These are phyloP conservation scores for Leptinotarsa rubiginosa DNA, from an alignment of 2,888 invertebrate species.

Conservation along the genomic window DNA sequence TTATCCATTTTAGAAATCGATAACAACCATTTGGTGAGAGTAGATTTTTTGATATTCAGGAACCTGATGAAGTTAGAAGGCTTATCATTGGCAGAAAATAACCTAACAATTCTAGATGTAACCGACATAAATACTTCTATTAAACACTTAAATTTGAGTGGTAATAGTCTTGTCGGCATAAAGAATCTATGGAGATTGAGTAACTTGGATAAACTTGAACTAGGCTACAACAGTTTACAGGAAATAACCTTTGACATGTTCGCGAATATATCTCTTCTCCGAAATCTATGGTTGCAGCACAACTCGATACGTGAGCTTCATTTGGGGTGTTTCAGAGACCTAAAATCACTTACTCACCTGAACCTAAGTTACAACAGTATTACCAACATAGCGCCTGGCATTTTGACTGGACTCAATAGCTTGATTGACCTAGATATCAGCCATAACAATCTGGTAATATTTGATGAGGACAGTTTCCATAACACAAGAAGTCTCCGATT, in stretches of 20 bases:
- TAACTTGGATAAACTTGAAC: conserved; percentile 29
- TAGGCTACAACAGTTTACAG: conserved; percentile 33
- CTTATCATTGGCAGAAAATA: conserved; percentile 34
- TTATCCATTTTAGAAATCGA: conserved; percentile 32
- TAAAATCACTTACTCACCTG: conserved; percentile 25
- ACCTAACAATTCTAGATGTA: conserved; percentile 31
- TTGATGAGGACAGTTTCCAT: conserved; percentile 41
- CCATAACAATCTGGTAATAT: conserved; percentile 33
- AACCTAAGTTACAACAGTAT: conserved; percentile 38
- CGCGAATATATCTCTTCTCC: conserved; percentile 18
- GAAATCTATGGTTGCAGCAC: conserved; percentile 26
- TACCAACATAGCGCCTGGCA: conserved; percentile 26
- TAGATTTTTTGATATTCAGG: conserved; percentile 26
- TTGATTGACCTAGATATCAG: conserved; percentile 34
- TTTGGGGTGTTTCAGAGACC: conserved; percentile 37
- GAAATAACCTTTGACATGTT: conserved; percentile 34
- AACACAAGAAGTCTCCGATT: conserved; percentile 28
- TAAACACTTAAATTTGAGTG: conserved; percentile 29
- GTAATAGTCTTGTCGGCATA: conserved; percentile 26
- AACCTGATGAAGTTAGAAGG: conserved; percentile 26
- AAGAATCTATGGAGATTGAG: conserved; percentile 29
- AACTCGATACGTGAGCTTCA: conserved; percentile 33
- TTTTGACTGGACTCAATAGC: conserved; percentile 29
- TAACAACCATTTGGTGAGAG: conserved; percentile 30
- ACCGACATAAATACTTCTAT: conserved; percentile 18